Evolutionary conservation across 1,140 invertebrate genomes (phyloP).

Genomic region (Homarus americanus): DNA sequence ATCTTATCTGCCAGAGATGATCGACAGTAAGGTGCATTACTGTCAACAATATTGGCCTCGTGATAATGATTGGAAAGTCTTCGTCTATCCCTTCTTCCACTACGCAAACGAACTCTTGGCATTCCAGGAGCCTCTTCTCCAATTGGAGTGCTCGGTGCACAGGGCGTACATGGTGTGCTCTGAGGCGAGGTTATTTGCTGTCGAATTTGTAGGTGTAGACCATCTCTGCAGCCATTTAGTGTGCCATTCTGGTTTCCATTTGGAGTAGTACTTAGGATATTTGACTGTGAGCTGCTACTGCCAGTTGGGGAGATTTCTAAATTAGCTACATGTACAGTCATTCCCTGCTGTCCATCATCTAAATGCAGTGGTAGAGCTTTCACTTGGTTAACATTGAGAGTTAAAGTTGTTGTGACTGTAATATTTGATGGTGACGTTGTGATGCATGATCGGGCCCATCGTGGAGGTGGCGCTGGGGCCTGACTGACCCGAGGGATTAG

Average conservation of each 20-base stretch:
- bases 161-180: slow-evolving; percentile 76
- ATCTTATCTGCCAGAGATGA: slow-evolving; percentile 93
- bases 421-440: slow-evolving; percentile 82
- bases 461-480: slow-evolving; percentile 83
- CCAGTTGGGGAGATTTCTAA: slow-evolving; percentile 63
- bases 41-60: slow-evolving; percentile 91
- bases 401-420: slow-evolving; percentile 89
- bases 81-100: slow-evolving; percentile 57
- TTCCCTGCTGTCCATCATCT: slow-evolving; percentile 23
- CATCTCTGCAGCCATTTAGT: slow-evolving; percentile 59
- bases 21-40: slow-evolving; percentile 88
- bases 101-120: slow-evolving; percentile 24
- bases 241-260: slow-evolving; percentile 38
- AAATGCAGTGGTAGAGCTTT: slow-evolving; percentile 77
- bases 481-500: slow-evolving; percentile 11
- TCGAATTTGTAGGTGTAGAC: slow-evolving; percentile 66
- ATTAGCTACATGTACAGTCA: slow-evolving; percentile 67
- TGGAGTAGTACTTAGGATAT: background rate
- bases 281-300: slow-evolving; percentile 15
- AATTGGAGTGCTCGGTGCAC: slow-evolving; percentile 71
- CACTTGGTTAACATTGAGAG: slow-evolving; percentile 86
- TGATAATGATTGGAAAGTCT: slow-evolving; percentile 82
- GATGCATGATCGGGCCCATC: slow-evolving; percentile 81
- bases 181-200: slow-evolving; percentile 73
- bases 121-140: slow-evolving; percentile 57